phyloP scores from a whole-genome alignment of 2,888 invertebrate species.

The Blera fallax region DNA sequence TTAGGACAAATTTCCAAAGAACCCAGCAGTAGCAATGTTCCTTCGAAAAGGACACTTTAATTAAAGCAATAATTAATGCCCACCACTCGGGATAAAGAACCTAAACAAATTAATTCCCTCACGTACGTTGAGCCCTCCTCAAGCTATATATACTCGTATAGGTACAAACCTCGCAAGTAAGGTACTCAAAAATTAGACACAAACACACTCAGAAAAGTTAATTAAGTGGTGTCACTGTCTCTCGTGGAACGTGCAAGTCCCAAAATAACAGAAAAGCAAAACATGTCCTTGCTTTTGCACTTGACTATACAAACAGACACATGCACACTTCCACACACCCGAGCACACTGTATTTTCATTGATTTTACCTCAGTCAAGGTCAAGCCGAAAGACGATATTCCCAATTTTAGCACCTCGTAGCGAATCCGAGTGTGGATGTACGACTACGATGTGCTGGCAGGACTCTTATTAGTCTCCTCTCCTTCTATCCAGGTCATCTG shows the following conservation, averaged over 20 bases:
- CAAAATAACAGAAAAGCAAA: slow-evolving; percentile 18
- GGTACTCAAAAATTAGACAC: slow-evolving; percentile 36
- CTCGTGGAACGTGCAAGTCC: slow-evolving; percentile 25
- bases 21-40: neutral
- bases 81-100: neutral
- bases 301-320: neutral
- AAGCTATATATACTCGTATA: too few relatives aligned
- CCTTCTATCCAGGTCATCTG: slow-evolving; percentile 26
- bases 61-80: slow-evolving; percentile 43
- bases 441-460: neutral
- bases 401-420: slow-evolving; percentile 9
- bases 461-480: neutral
- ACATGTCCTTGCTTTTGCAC: slow-evolving; percentile 35
- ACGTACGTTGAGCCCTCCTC: neutral
- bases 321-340: too few relatives aligned
- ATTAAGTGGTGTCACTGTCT: slow-evolving; percentile 60
- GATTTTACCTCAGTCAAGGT: slow-evolving; percentile 17
- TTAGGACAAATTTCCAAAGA: neutral
- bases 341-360: neutral
- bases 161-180: neutral
- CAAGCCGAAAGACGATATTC: slow-evolving; percentile 16
- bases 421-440: neutral
- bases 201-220: slow-evolving; percentile 36
- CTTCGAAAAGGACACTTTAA: slow-evolving; percentile 10
- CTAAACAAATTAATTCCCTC: slow-evolving; percentile 21